phyloP scores from a whole-genome alignment of 1,140 invertebrate genomes.

The Diorhabda elongata region DNA sequence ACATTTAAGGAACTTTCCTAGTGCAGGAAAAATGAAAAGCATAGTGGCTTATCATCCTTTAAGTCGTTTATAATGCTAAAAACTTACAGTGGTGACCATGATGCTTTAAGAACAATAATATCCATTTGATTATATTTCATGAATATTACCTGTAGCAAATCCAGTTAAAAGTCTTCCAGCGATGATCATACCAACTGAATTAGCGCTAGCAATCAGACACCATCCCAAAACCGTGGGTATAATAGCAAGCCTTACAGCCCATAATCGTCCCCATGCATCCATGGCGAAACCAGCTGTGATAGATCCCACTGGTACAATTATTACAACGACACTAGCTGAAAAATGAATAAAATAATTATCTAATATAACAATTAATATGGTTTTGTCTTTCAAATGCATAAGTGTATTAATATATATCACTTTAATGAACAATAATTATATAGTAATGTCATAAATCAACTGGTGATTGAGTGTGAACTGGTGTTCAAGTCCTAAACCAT shows the following conservation, averaged over 20 bases:
- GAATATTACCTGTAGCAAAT: conserved; percentile 46
- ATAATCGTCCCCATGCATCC: conserved; percentile 60
- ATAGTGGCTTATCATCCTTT: no score
- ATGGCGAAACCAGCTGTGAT: conserved; percentile 55
- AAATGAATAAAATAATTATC: conserved; percentile 6
- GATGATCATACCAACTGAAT: conserved; percentile 51
- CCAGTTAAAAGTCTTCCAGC: conserved; percentile 63
- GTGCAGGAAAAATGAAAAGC: no score
- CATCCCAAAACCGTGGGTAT: conserved; percentile 61
- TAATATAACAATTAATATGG: not conserved
- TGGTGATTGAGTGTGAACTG: no score
- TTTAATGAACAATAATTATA: no score
- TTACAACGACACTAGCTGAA: conserved; percentile 55
- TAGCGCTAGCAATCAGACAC: conserved; percentile 55
- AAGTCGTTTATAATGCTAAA: no score
- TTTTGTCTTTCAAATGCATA: not conserved
- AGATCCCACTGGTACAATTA: conserved; percentile 55
- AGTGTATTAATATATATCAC: no score
- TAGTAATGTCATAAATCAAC: no score
- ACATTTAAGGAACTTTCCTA: no score
- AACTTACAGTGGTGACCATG: no score
- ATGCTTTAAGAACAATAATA: no score
- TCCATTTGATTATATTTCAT: not conserved
- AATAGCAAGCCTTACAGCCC: conserved; percentile 56
- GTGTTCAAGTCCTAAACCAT: no score